Base-by-base conservation (phyloP, 2,113 vertebrate species). In the Oreotrochilus melanogaster region DNA sequence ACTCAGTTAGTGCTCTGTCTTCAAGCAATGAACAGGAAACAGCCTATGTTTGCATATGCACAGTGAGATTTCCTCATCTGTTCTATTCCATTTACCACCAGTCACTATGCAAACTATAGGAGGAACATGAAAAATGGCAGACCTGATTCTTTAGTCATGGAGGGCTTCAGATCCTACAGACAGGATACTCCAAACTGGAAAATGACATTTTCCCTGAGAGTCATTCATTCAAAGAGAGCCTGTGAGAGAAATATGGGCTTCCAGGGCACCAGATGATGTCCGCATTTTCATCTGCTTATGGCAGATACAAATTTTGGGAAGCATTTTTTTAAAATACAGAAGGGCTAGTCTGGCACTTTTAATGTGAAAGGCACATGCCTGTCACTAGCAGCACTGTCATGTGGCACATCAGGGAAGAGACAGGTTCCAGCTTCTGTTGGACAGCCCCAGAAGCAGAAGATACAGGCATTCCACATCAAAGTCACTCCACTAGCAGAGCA, bases 371-470 rank as follows among this genome's bases (percentile, higher is more conserved):
- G 13, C 48, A 60, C 1, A 0, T 56, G n/a, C 9, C 30, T 67
- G 45, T 45, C 21, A 35, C 45, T 81, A 51, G n/a, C 67, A 35
- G 22, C 30, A 42, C 16, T 76, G 71, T 50, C 27, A 43, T 1
- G 2, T 1, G 11, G 37, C 16, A 23, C 0, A 0, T 13, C 39
- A 45, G 37, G 74, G 65, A 64, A 58, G 23, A 66, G 28, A 6
- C 14, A 27, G 8, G 31, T 45, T 84, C n/a, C 61, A 78, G 56
- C 43, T 81, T 33, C 51, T 65, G 30, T 16, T 64, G 33, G 42
- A 47, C 31, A 78, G 65, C 60, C 51, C 25, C 12, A 2, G n/a
- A 60, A 76, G 45, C n/a, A 66, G 45, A 83, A 92, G 70, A 69
- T 25, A 50, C 37, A 91, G 18, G 3, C 48, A 56, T 42, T 10